Conservation (phyloP, 2,888 invertebrate genomes). For the Pilophorus perplexus region DNA sequence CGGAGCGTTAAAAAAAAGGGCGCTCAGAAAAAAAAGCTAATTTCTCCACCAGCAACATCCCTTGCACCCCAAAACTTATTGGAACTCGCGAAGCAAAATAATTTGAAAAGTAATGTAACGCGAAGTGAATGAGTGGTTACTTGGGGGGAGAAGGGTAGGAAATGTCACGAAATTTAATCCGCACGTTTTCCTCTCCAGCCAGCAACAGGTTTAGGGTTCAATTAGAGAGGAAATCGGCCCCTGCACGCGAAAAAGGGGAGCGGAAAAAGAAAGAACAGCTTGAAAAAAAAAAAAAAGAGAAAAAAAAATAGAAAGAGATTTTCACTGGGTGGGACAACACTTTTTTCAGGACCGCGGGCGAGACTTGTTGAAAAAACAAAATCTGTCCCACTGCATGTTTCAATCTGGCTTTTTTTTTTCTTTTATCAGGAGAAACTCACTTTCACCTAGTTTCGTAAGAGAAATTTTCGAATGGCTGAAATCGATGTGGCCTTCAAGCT, state of each 20-base stretch:
- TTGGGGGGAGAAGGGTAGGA: conserved; percentile 3
- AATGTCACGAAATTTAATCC: conserved; percentile 28
- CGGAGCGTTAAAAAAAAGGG: background rate
- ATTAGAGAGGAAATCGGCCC: background rate
- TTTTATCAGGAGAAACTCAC: too few relatives aligned
- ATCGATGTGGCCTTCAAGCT: too few relatives aligned
- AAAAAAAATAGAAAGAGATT: conserved; percentile 10
- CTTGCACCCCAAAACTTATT: conserved; percentile 9
- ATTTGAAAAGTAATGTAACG: conserved; percentile 24
- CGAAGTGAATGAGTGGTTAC: conserved; percentile 23
- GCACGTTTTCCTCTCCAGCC: conserved; percentile 2
- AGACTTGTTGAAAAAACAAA: too few relatives aligned
- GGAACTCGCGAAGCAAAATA: background rate
- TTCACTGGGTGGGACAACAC: conserved; percentile 6
- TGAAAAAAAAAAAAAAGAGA: background rate
- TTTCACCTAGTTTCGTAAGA: too few relatives aligned
- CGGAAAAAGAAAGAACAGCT: background rate
- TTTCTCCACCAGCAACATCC: background rate
- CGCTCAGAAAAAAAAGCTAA: conserved; percentile 3
- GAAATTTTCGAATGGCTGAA: too few relatives aligned
- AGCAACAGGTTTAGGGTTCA: conserved; percentile 12
- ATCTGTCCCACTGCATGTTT: too few relatives aligned
- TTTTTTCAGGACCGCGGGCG: too few relatives aligned
- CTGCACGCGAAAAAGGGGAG: background rate
- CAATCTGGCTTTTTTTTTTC: too few relatives aligned